These are phyloP conservation scores for Scomberomorus guttatus DNA, from an alignment of 2,797 vertebrate species.

Conservation along the genomic window DNA sequence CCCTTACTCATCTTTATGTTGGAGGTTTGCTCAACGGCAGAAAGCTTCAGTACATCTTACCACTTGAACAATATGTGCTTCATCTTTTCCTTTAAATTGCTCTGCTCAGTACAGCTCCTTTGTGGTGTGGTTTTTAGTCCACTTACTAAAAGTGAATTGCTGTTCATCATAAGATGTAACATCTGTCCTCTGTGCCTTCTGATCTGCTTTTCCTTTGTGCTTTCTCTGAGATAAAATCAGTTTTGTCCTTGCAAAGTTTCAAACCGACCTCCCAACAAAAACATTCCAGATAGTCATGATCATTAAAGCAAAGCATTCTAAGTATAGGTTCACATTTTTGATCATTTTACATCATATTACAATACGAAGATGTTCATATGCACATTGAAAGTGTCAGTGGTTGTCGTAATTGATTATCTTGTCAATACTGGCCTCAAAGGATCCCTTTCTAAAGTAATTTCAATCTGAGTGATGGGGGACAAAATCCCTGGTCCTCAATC, in stretches of 20 bases:
- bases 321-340: too few relatives aligned
- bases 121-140: conserved; percentile 9
- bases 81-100: not conserved
- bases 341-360: too few relatives aligned
- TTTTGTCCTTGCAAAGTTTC: not conserved
- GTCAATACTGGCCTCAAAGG: too few relatives aligned
- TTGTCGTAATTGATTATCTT: too few relatives aligned
- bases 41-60: not conserved
- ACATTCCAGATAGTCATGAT: not conserved
- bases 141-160: not conserved
- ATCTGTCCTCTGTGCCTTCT: not conserved
- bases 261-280: not conserved
- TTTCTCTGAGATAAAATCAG: conserved; percentile 7
- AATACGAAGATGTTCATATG: too few relatives aligned
- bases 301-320: not conserved
- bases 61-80: not conserved
- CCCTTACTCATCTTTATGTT: not conserved
- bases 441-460: too few relatives aligned
- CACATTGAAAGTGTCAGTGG: too few relatives aligned
- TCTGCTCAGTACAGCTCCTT: not conserved
- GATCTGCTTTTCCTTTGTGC: not conserved
- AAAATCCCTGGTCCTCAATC: too few relatives aligned
- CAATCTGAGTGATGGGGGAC: too few relatives aligned
- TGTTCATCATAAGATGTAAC: not conserved
- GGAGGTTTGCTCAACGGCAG: too few relatives aligned